phyloP scores from a whole-genome alignment of 2,113 vertebrate species.

The Corythoichthys haematopterus region DNA sequence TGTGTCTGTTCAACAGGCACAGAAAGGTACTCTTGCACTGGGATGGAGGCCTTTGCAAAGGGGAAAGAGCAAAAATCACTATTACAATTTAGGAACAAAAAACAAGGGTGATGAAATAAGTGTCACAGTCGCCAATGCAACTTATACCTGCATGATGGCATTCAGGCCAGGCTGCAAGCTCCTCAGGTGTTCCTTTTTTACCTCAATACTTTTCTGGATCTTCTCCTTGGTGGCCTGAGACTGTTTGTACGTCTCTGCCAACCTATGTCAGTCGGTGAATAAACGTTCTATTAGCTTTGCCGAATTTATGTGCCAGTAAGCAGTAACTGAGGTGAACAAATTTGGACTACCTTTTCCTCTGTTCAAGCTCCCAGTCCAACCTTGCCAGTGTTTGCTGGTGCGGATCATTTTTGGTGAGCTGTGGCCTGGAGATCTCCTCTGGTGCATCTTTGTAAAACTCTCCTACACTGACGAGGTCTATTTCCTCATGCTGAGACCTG shows the following conservation, averaged over 20 bases:
- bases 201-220: constrained; percentile 93
- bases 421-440: constrained; percentile 81
- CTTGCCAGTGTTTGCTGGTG: constrained; percentile 93
- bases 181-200: constrained; percentile 93
- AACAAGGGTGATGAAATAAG: background rate
- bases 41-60: constrained; percentile 82
- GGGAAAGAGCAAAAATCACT: background rate
- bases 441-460: constrained; percentile 91
- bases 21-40: constrained; percentile 91
- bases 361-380: constrained; percentile 98
- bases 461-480: constrained; percentile 86
- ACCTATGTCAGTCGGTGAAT: constrained; percentile 56
- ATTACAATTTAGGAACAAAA: background rate
- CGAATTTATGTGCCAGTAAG: background rate
- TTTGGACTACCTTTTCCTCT: constrained; percentile 84
- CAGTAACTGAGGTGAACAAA: background rate
- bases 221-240: constrained; percentile 87
- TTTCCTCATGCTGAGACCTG: constrained; percentile 97
- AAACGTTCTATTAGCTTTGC: background rate
- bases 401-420: constrained; percentile 81
- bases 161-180: constrained; percentile 95
- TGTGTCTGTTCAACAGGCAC: constrained; percentile 95
- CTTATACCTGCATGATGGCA: constrained; percentile 93
- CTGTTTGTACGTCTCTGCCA: constrained; percentile 93
- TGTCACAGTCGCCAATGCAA: background rate